A percentile compares a stretch with the other conserved stretches of the same genome.
Conservation (phyloP, 1,140 invertebrate species). For the Saccostrea echinata region DNA sequence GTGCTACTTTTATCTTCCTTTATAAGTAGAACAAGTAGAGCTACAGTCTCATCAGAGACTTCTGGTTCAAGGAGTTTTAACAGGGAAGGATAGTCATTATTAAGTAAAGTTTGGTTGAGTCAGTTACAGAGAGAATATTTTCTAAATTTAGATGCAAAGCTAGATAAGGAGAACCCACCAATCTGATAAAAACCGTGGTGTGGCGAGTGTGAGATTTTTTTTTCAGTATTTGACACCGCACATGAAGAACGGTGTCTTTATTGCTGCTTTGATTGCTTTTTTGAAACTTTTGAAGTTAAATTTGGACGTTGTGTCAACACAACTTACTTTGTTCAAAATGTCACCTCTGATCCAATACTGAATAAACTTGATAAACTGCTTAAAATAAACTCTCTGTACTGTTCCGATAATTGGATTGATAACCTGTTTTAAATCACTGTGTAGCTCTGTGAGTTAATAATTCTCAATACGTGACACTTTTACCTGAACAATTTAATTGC, state of each 20-base stretch:
- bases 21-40: no score
- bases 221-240: not conserved
- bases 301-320: not conserved
- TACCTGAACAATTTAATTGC: constrained; percentile 2
- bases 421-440: not conserved
- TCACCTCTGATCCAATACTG: not conserved
- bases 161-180: no score
- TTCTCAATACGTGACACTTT: not conserved
- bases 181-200: no score
- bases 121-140: no score
- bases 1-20: no score
- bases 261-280: no score
- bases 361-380: not conserved
- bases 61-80: no score
- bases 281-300: no score
- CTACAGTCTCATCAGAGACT: no score
- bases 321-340: not conserved
- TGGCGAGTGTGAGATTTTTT: not conserved
- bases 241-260: not conserved
- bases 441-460: not conserved
- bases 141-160: no score
- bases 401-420: constrained; percentile 10
- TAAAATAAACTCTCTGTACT: not conserved
- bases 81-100: no score
- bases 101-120: no score